phyloP scores from a whole-genome alignment of 2,113 vertebrate species.

The Pituophis catenifer region DNA sequence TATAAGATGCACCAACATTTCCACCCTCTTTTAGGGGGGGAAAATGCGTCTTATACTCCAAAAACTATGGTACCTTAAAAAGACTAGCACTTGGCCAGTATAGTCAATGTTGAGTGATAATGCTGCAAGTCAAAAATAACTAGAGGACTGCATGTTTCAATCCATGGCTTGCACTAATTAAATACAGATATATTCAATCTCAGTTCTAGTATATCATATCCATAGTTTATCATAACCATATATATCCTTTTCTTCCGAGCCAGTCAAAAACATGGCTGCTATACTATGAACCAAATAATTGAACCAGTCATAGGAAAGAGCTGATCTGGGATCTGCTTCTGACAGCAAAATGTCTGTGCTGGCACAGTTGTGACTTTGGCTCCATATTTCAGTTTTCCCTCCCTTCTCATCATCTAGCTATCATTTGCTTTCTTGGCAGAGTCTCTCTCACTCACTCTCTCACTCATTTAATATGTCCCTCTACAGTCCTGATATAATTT shows the following conservation, averaged over 20 bases:
- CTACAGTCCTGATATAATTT: conserved; percentile 1
- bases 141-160: background rate
- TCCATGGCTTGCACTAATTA: background rate
- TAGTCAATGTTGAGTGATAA: background rate
- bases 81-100: background rate
- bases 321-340: background rate
- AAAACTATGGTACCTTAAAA: background rate
- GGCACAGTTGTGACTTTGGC: background rate
- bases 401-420: background rate
- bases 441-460: background rate
- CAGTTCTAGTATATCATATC: background rate
- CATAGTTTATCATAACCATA: background rate
- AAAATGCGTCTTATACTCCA: too few relatives aligned
- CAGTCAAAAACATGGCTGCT: background rate
- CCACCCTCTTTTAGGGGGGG: too few relatives aligned
- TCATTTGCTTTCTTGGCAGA: background rate
- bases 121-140: background rate
- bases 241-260: background rate
- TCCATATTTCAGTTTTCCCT: background rate
- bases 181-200: background rate
- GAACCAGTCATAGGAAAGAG: background rate
- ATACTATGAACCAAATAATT: background rate
- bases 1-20: too few relatives aligned
- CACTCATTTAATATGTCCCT: background rate
- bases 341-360: background rate